Conservation (phyloP, 2,888 invertebrate genomes). For the Rotaria sp. region DNA sequence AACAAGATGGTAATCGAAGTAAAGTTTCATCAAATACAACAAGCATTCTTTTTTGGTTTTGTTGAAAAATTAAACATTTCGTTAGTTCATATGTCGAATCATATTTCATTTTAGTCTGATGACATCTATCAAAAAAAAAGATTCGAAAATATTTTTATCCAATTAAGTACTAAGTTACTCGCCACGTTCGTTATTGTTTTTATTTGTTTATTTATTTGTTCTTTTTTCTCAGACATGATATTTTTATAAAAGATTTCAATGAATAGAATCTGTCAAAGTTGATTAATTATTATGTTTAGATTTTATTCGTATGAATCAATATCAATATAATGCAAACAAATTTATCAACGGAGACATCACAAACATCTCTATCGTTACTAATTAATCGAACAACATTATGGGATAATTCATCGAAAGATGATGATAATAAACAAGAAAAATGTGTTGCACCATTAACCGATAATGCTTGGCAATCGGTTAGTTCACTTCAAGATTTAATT, state of each 20-base stretch:
- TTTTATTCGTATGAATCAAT: background rate
- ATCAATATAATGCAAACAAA: background rate
- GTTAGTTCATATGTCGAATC: no score
- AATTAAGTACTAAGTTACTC: background rate
- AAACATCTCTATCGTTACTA: background rate
- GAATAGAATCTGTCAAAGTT: background rate
- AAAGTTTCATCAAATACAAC: background rate
- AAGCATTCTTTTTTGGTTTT: background rate
- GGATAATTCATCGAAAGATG: background rate
- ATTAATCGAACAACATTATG: slow-evolving; percentile 18
- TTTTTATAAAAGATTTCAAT: background rate
- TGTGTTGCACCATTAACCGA: background rate
- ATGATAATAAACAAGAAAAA: background rate
- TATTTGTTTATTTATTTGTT: slow-evolving; percentile 10
- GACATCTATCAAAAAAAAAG: background rate
- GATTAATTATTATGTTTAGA: background rate
- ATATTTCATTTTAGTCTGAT: background rate
- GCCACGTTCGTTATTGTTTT: slow-evolving; percentile 7
- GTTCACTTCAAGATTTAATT: background rate
- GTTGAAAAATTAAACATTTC: background rate
- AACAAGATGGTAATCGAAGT: background rate
- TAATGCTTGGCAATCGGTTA: background rate
- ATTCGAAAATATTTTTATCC: background rate
- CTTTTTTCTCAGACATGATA: background rate
- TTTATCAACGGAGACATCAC: background rate